Base-by-base conservation (phyloP, 1,140 invertebrate species). In the Drosophila bifasciata region DNA sequence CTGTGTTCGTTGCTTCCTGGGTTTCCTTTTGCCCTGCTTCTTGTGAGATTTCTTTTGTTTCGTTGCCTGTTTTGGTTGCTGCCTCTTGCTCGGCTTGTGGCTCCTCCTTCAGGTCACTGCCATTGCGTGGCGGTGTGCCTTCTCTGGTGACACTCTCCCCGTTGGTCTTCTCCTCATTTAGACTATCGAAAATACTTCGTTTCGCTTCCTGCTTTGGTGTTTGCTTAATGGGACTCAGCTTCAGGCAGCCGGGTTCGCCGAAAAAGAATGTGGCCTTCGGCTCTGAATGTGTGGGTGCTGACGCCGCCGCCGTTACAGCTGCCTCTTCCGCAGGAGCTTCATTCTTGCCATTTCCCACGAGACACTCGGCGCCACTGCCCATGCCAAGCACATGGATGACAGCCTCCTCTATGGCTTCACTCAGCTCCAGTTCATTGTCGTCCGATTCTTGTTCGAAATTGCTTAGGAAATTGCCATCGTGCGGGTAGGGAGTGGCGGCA, bases 401-500 rank as follows among this genome's bases (percentile, higher is more conserved):
- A 21, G 95, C 94, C 84, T 96, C 96, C 91, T 95, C 95, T 56
- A 96, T 95, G 17, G 92, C 93, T 78, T 95, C 94, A 36, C 95
- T 91, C 17, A 95, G 92, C n/a, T 92, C 92, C 3, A 92, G 45
- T 23, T 58, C 91, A 36, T 90, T 72, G 8, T 78, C 80, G 36
- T 72, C 11, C 32, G 32, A 5, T 36, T 36, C 32, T 1, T 36
- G 55, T 13, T 51, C 66, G n/a, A 52, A 46, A 61, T 17, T 13
- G 11, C 5, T 3, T 8, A 39, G 55, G 5, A 25, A 68, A 63
- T 61, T 44, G 28, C 7, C 32, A 36, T 36, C 32, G 28, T 28
- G 8, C 28, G 28, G 13, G 28, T 15, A 9, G 7, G 57, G 48
- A 0, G 67, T 7, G 0, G 63, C 19, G 4, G 19, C 62, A 16